Evolutionary conservation across 2,113 vertebrate genomes (phyloP).

Genomic region (Salvelinus namaycush): DNA sequence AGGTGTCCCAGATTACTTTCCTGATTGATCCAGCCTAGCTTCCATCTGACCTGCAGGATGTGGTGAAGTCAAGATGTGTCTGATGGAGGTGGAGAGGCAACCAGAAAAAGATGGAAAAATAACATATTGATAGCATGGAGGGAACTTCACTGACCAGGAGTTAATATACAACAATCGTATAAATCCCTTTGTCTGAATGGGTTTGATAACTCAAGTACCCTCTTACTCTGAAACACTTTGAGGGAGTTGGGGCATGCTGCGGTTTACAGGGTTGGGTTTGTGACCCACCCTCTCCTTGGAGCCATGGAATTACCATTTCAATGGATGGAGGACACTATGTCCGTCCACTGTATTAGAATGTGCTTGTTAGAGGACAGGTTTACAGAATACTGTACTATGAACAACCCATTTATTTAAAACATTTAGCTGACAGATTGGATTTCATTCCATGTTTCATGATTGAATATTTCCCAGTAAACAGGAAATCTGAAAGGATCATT

Average conservation of each 20-base stretch:
- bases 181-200: conserved; percentile 63
- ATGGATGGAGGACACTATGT: too few species aligned
- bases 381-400: too few species aligned
- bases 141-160: conserved; percentile 63
- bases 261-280: too few species aligned
- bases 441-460: too few species aligned
- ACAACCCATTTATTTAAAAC: too few species aligned
- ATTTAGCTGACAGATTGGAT: too few species aligned
- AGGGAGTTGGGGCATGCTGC: background rate
- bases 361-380: too few species aligned
- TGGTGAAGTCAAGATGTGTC: conserved; percentile 55
- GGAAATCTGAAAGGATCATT: too few species aligned
- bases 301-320: too few species aligned
- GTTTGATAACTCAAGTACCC: conserved; percentile 55
- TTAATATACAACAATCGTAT: conserved; percentile 69
- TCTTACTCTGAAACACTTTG: conserved; percentile 18
- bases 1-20: conserved; percentile 74
- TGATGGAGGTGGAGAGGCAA: conserved; percentile 33
- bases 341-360: too few species aligned
- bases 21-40: conserved; percentile 74
- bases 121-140: conserved; percentile 69
- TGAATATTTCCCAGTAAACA: too few species aligned
- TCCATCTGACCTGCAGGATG: conserved; percentile 73
- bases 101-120: conserved; percentile 66
- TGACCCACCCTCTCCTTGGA: too few species aligned